A percentile compares a stretch with the other conserved stretches of the same genome.
Conservation (phyloP, 1,140 invertebrate genomes). For the Dendroctonus valens region DNA sequence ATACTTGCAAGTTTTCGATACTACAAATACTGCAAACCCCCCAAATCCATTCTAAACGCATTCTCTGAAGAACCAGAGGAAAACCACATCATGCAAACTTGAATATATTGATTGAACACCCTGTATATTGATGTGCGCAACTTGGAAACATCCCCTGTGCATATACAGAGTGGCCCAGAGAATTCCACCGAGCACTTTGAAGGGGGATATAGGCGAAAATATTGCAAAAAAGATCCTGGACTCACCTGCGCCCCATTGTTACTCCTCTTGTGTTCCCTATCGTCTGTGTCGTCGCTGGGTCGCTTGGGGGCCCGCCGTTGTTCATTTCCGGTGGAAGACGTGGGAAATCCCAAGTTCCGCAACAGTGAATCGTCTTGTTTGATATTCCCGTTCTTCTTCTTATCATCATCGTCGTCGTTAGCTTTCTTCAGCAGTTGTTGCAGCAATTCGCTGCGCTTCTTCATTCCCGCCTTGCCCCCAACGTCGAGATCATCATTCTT, state of each 20-base stretch:
- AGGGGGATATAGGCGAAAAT: too few species aligned
- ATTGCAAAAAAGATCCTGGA: constrained; percentile 6
- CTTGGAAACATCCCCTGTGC: too few species aligned
- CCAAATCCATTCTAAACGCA: too few species aligned
- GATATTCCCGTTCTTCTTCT: constrained; percentile 45
- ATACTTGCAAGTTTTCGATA: too few species aligned
- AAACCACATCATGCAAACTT: too few species aligned
- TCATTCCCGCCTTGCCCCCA: constrained; percentile 58
- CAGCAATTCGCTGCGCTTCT: constrained; percentile 70
- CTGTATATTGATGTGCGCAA: too few species aligned
- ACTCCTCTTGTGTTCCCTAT: constrained; percentile 57
- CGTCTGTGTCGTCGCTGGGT: constrained; percentile 64
- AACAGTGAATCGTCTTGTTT: constrained; percentile 58
- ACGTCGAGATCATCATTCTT: constrained; percentile 77
- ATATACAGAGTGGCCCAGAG: too few species aligned
- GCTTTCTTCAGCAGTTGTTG: constrained; percentile 72
- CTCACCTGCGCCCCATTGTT: constrained; percentile 53
- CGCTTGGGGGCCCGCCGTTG: constrained; percentile 62
- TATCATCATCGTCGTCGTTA: constrained; percentile 48
- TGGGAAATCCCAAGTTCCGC: constrained; percentile 61
- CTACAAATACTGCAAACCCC: too few species aligned
- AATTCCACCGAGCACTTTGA: too few species aligned
- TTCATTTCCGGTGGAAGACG: constrained; percentile 53
- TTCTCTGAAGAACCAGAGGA: too few species aligned
- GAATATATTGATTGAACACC: too few species aligned